Conservation (phyloP, 23 tunicate species). For the Ascidia mentula region DNA sequence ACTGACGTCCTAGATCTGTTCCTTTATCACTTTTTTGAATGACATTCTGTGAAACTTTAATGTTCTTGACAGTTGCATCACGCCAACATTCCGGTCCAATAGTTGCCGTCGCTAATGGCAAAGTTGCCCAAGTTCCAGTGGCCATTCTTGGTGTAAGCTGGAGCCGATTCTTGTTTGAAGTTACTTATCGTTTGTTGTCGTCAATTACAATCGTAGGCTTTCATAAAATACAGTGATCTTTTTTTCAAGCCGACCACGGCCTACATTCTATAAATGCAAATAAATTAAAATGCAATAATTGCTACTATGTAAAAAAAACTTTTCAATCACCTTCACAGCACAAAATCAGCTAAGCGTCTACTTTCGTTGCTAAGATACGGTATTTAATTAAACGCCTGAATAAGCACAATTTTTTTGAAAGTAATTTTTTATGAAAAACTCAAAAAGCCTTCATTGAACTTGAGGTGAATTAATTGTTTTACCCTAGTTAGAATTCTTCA, state of each 20-base stretch:
- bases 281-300: neutral
- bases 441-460: too few relatives aligned
- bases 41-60: conserved; percentile 82
- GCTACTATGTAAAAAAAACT: neutral
- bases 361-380: neutral
- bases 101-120: conserved; percentile 85
- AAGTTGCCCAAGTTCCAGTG: conserved; percentile 87
- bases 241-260: conserved; percentile 5
- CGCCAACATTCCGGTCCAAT: conserved; percentile 94
- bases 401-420: too few relatives aligned
- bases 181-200: neutral
- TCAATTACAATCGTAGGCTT: neutral
- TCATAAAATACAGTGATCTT: neutral
- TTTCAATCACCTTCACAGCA: neutral
- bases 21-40: conserved; percentile 87
- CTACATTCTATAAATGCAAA: neutral
- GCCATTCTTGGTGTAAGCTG: conserved; percentile 44
- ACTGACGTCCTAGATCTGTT: conserved; percentile 68
- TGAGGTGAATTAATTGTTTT: too few relatives aligned
- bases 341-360: conserved; percentile 1
- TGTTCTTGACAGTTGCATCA: conserved; percentile 87
- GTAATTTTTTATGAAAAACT: too few relatives aligned
- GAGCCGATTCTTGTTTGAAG: neutral
- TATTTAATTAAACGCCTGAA: neutral
- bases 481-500: too few relatives aligned